These are phyloP conservation scores for Catamblyrhynchus diadema DNA, from an alignment of 2,797 vertebrate genomes.

Conservation along the genomic window DNA sequence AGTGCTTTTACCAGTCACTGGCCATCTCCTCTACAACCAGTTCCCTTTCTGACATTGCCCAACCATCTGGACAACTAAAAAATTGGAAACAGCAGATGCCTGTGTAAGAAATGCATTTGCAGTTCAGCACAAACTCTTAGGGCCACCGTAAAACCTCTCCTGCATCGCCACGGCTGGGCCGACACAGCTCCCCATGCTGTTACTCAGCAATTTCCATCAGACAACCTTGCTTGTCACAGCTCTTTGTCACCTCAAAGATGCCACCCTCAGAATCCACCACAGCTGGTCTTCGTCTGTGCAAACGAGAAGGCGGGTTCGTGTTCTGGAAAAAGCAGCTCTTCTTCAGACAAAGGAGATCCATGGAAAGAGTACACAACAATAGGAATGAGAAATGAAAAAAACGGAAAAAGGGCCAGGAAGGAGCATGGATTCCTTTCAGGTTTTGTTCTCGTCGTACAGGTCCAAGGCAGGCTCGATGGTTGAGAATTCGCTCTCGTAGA, in stretches of 20 bases:
- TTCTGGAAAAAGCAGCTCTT: constrained; percentile 74
- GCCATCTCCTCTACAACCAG: constrained; percentile 27
- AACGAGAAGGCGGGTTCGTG: constrained; percentile 59
- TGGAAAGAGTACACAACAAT: constrained; percentile 77
- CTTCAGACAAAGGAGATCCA: constrained; percentile 76
- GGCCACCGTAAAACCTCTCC: constrained; percentile 37
- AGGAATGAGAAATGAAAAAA: constrained; percentile 76
- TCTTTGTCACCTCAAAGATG: constrained; percentile 58
- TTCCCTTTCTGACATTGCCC: constrained; percentile 39
- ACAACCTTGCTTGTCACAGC: constrained; percentile 26
- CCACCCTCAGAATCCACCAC: constrained; percentile 60
- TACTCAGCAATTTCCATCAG: constrained; percentile 56
- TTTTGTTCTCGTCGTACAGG: constrained; percentile 94
- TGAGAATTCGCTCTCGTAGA: constrained; percentile 91
- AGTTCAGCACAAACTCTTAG: constrained; percentile 35
- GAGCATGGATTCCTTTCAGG: constrained; percentile 79
- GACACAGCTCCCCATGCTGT: constrained; percentile 53
- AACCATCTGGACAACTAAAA: background rate
- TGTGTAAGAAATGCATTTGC: constrained; percentile 13
- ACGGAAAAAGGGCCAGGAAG: constrained; percentile 64
- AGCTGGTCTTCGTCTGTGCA: constrained; percentile 55
- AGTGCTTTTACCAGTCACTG: constrained; percentile 37
- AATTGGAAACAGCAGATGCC: constrained; percentile 21
- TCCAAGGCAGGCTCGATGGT: constrained; percentile 90
- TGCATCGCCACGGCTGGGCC: constrained; percentile 37